Conservation (phyloP, 2,113 vertebrate species). For the Cepphus grylle region DNA sequence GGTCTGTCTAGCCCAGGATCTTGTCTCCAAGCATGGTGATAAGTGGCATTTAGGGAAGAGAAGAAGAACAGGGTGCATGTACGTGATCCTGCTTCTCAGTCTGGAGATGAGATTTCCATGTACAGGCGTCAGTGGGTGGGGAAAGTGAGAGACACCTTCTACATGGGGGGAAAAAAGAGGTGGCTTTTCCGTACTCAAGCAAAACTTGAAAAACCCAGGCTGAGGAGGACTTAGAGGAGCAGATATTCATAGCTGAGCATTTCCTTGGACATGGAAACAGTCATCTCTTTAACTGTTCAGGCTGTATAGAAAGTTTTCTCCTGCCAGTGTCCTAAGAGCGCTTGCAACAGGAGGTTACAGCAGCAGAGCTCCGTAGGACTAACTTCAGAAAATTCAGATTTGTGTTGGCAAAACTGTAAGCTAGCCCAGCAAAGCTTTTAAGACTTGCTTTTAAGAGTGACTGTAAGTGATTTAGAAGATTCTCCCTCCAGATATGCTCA, state of each 20-base stretch:
- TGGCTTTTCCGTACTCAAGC: neutral
- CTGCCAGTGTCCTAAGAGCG: neutral
- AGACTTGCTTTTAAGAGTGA: neutral
- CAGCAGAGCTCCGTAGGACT: neutral
- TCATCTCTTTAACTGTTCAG: neutral
- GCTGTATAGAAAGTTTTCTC: neutral
- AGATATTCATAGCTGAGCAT: neutral
- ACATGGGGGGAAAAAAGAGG: fast-evolving
- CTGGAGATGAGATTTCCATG: neutral
- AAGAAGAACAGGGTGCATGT: neutral
- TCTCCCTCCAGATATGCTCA: fast-evolving
- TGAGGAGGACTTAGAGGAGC: neutral
- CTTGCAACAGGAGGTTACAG: neutral
- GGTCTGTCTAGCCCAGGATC: neutral
- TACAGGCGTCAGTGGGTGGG: neutral
- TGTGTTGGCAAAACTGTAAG: neutral
- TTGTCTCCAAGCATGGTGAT: neutral
- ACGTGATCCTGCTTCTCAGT: neutral
- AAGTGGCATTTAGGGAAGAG: neutral
- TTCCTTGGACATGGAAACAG: neutral
- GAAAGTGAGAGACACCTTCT: neutral
- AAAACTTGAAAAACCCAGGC: neutral
- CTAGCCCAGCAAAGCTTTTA: neutral
- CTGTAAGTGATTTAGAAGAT: neutral
- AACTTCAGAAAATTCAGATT: neutral